Evolutionary conservation across 2,888 invertebrate species (phyloP).

Genomic region (Ephialtes manifestator): DNA sequence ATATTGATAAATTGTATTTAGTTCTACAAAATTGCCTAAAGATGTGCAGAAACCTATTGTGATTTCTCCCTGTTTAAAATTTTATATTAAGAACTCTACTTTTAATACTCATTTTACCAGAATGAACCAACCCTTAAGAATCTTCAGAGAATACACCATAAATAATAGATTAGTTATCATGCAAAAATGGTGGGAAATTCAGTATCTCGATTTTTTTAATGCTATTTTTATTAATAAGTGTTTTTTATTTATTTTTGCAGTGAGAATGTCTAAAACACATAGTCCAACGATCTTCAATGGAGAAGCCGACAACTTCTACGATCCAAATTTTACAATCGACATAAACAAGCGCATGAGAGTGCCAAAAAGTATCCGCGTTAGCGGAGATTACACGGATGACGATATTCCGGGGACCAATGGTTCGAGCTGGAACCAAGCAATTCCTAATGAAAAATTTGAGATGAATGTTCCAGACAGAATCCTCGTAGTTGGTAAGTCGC

Average conservation of each 20-base stretch:
- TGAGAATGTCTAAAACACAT: constrained; percentile 88
- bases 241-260: constrained; percentile 57
- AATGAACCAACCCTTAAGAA: too few relatives aligned
- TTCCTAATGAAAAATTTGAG: constrained; percentile 90
- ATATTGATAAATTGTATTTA: too few relatives aligned
- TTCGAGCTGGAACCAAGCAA: constrained; percentile 88
- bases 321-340: constrained; percentile 92
- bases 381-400: constrained; percentile 90
- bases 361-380: constrained; percentile 92
- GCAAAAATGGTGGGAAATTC: too few relatives aligned
- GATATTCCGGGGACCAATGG: constrained; percentile 88
- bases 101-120: too few relatives aligned
- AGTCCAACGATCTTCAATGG: constrained; percentile 89
- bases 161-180: too few relatives aligned
- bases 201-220: background rate
- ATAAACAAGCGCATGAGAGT: constrained; percentile 94
- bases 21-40: too few relatives aligned
- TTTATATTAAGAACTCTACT: too few relatives aligned
- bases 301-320: constrained; percentile 88
- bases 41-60: too few relatives aligned
- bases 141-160: too few relatives aligned
- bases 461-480: constrained; percentile 98
- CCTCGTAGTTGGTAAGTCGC: constrained; percentile 92
- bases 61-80: too few relatives aligned
- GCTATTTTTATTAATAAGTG: too few relatives aligned